Evolutionary conservation across 1,140 invertebrate species (phyloP), one percentile per base, ranked within the genome.

Genomic region (Antheraea pernyi): DNA sequence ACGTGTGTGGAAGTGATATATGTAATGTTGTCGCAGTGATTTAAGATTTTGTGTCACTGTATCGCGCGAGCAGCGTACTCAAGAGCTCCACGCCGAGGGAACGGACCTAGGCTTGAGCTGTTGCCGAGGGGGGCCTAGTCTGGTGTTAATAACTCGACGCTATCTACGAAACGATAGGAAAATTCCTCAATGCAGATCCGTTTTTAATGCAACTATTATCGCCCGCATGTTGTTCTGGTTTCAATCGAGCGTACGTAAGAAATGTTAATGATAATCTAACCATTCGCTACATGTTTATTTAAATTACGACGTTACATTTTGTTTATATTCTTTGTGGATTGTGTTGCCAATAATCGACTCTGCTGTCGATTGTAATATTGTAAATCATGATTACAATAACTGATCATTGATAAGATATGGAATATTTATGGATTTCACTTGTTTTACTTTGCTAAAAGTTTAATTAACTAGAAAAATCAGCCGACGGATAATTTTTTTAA

Each of bases 171-270:
- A 53, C 46, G 16, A 13, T 53, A n/a, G 46, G 46, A 53, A 53
- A 53, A 53, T 53, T 53, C 46, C 46, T 53, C 46, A 53, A 53
- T 53, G 46, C 46, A 53, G 16, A 53, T 53, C 46, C 46, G 46
- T 53, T 53, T 53, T 53, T 2, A n/a, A 53, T 53, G 46, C 46
- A 53, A 53, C 46, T 53, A 53, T 53, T 53, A 10, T 53, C 46
- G 46, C 46, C 46, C 46, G 46, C 16, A 53, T 53, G 46, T 53
- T 53, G 46, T 53, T 53, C 46, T 53, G 46, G 46, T 53, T 53
- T 53, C 16, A 53, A 53, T 53, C 46, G 13, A 53, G 46, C 46
- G 46, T 53, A 6, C 46, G 11, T 16, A 53, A 53, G 46, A 53
- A 16, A 13, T 53, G 9, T 53, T 53, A 53, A 16, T 53, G 46